Conservation (phyloP, 2,888 invertebrate species). For the Protonemura montana region DNA sequence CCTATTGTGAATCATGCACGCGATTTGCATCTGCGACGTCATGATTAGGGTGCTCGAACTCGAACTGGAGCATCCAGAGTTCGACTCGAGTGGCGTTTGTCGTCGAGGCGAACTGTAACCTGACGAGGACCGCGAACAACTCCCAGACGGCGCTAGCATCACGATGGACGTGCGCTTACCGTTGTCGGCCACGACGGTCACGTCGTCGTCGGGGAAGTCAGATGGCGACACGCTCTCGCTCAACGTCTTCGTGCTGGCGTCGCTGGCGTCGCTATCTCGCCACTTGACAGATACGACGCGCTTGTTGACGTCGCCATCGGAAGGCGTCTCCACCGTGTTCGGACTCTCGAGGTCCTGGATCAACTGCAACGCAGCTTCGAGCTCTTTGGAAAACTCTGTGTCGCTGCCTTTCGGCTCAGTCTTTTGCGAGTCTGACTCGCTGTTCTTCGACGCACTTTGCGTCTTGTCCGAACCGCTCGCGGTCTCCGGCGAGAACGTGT, state of each 20-base stretch:
- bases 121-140: constrained; percentile 61
- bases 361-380: constrained; percentile 62
- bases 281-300: constrained; percentile 53
- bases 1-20: constrained; percentile 60
- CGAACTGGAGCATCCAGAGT: constrained; percentile 55
- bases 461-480: constrained; percentile 56
- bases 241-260: constrained; percentile 58
- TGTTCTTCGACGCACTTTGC: constrained; percentile 53
- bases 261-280: constrained; percentile 57
- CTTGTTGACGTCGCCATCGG: constrained; percentile 55
- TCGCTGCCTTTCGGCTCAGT: constrained; percentile 57
- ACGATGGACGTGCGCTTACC: constrained; percentile 54
- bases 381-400: constrained; percentile 61
- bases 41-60: constrained; percentile 56
- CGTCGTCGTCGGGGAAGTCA: constrained; percentile 54
- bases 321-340: constrained; percentile 61
- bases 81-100: constrained; percentile 48
- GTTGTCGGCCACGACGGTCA: constrained; percentile 51
- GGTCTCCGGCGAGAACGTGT: constrained; percentile 56
- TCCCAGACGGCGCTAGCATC: constrained; percentile 55
- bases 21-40: constrained; percentile 52
- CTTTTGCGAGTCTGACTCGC: constrained; percentile 53
- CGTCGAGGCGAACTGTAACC: constrained; percentile 61
- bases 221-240: constrained; percentile 59
- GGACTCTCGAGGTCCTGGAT: constrained; percentile 63